Evolutionary conservation across 2,888 invertebrate genomes (phyloP).

Genomic region (Leptinotarsa rubiginosa): DNA sequence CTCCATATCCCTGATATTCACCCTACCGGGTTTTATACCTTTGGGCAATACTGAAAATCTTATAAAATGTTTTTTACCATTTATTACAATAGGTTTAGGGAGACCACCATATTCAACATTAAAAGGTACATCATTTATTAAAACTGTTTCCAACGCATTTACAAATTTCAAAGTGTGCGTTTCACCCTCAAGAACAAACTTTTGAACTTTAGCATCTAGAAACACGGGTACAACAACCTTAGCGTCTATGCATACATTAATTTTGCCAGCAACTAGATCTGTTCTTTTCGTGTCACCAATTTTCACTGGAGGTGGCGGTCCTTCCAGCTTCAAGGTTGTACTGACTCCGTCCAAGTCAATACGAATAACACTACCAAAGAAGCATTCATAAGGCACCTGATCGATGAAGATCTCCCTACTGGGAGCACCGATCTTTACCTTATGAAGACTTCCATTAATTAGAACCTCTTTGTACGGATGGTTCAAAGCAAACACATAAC

Average conservation of each 20-base stretch:
- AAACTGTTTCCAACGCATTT: constrained; percentile 79
- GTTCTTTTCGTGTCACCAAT: constrained; percentile 83
- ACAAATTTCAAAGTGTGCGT: constrained; percentile 83
- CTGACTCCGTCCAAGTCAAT: constrained; percentile 83
- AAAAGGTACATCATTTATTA: constrained; percentile 83
- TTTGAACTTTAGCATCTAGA: constrained; percentile 86
- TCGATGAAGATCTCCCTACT: constrained; percentile 92
- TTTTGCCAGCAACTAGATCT: constrained; percentile 87
- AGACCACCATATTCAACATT: constrained; percentile 86
- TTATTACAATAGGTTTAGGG: constrained; percentile 81
- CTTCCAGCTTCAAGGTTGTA: constrained; percentile 85
- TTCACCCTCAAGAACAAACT: constrained; percentile 78
- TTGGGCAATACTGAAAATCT: constrained; percentile 83
- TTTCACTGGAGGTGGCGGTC: constrained; percentile 93
- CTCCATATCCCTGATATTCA: constrained; percentile 80
- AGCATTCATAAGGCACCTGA: constrained; percentile 89
- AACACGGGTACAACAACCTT: constrained; percentile 83
- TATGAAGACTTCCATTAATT: constrained; percentile 79
- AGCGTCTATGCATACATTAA: constrained; percentile 86
- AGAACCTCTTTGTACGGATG: constrained; percentile 80
- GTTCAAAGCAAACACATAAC: constrained; percentile 73
- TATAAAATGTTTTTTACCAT: constrained; percentile 83
- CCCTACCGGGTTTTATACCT: constrained; percentile 78
- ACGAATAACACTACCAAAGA: constrained; percentile 88
- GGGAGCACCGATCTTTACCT: constrained; percentile 90